These are phyloP conservation scores for Tor tambroides DNA, from an alignment of 2,113 vertebrate species.

Conservation along the genomic window DNA sequence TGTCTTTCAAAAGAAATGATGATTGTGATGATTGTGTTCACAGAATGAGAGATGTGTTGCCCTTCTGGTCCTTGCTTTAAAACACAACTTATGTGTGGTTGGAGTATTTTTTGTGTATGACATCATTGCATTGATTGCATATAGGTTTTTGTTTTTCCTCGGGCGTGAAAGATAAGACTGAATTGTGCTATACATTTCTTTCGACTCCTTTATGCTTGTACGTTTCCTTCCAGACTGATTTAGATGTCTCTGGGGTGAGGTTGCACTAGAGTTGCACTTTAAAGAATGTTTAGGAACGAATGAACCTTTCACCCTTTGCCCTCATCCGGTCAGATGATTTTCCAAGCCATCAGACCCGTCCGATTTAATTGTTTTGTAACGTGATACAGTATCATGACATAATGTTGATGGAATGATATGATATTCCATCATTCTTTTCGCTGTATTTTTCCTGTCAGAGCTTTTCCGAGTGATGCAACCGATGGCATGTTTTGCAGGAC, in stretches of 20 bases:
- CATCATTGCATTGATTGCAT: no score
- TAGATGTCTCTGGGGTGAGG: slow-evolving; percentile 44
- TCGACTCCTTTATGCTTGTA: slow-evolving; percentile 28
- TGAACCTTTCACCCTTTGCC: slow-evolving; percentile 4
- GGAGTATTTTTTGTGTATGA: no score
- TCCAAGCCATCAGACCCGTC: slow-evolving; percentile 26
- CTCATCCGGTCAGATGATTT: slow-evolving; percentile 12
- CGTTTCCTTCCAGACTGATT: slow-evolving; percentile 43
- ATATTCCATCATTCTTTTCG: background rate
- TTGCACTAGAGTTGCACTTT: slow-evolving; percentile 33
- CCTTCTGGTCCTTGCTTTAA: no score
- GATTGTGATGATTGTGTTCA: no score
- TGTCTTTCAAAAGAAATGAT: no score
- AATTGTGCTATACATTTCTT: slow-evolving; percentile 42
- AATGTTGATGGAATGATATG: background rate
- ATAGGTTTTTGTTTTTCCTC: slow-evolving; percentile 2
- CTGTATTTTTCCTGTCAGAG: background rate
- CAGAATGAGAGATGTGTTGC: no score
- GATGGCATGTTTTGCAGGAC: background rate
- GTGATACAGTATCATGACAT: background rate
- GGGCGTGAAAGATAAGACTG: slow-evolving; percentile 30
- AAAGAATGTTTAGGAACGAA: slow-evolving; percentile 46
- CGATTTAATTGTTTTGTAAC: slow-evolving; percentile 29
- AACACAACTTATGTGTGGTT: no score
- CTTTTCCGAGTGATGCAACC: background rate